Conservation (phyloP, 1,140 invertebrate species). For the Colletes latitarsis region DNA sequence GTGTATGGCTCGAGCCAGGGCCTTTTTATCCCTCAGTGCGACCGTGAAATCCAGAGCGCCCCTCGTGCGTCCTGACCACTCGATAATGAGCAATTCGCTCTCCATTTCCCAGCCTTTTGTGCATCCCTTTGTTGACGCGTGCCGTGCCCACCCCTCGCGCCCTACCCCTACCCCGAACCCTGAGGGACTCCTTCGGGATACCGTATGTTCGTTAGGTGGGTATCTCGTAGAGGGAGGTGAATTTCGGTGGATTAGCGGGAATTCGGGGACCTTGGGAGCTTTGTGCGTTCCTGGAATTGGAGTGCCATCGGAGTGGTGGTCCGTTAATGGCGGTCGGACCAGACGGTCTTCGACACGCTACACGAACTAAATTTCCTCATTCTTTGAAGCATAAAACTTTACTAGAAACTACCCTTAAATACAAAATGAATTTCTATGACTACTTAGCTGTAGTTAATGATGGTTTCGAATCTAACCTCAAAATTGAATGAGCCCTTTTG, state of each 20-base stretch:
- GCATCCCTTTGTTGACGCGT: conserved; percentile 65
- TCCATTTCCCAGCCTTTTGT: conserved; percentile 75
- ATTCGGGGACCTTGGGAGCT: conserved; percentile 22
- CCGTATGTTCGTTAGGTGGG: conserved; percentile 63
- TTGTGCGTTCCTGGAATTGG: background rate
- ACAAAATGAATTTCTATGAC: too few species aligned
- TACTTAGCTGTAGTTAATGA: too few species aligned
- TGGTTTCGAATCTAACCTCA: too few species aligned
- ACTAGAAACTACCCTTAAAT: too few species aligned
- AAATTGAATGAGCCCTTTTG: too few species aligned
- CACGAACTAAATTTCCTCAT: too few species aligned
- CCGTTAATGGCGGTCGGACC: background rate
- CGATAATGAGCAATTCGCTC: conserved; percentile 76
- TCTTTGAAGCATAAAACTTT: too few species aligned
- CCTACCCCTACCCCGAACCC: background rate
- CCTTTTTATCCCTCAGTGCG: conserved; percentile 23
- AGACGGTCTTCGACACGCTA: too few species aligned
- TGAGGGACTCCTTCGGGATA: conserved; percentile 38
- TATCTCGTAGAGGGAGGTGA: conserved; percentile 32
- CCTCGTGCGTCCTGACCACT: conserved; percentile 62
- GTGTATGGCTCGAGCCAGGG: background rate
- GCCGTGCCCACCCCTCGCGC: conserved; percentile 44
- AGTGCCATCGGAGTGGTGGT: background rate
- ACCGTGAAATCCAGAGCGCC: conserved; percentile 58
- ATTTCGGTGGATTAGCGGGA: conserved; percentile 43